Evolutionary conservation across 1,140 invertebrate genomes (phyloP).

Genomic region (Steinernema feltiae): DNA sequence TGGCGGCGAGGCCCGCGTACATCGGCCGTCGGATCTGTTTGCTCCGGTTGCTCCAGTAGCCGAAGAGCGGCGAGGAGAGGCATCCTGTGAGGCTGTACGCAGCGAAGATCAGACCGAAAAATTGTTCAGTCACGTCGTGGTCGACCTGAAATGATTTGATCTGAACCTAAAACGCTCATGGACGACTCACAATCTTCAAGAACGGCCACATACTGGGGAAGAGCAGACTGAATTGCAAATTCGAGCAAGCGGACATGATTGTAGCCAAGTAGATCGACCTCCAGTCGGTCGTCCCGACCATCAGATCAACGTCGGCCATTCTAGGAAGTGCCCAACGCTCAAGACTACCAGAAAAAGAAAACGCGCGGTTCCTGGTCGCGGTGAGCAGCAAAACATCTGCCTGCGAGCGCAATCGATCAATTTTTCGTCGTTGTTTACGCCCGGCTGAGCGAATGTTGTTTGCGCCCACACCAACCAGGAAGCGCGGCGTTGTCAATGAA

Average conservation of each 20-base stretch:
- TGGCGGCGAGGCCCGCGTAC: constrained; percentile 56
- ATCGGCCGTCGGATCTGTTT: constrained; percentile 53
- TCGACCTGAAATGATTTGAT: constrained; percentile 60
- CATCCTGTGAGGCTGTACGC: constrained; percentile 60
- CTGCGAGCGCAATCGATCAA: no score
- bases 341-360: no score
- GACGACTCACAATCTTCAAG: constrained; percentile 58
- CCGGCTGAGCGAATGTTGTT: no score
- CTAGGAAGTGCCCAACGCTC: no score
- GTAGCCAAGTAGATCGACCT: constrained; percentile 14
- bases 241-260: constrained; percentile 6
- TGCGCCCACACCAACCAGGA: no score
- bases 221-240: constrained; percentile 13
- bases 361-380: no score
- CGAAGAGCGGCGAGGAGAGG: constrained; percentile 59
- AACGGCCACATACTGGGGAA: constrained; percentile 59
- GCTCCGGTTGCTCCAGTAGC: constrained; percentile 56
- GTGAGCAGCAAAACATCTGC: no score
- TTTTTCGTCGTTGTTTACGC: no score
- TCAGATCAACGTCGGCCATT: no score
- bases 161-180: no score
- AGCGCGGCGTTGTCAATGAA: no score
- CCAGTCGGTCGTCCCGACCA: constrained; percentile 10
- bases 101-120: constrained; percentile 60
- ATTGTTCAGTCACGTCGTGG: constrained; percentile 49